Percentiles rank a stretch among this genome's conserved stretches.
Conservation (phyloP, 2,888 invertebrate genomes). For the Pachycephus smyrnensis region DNA sequence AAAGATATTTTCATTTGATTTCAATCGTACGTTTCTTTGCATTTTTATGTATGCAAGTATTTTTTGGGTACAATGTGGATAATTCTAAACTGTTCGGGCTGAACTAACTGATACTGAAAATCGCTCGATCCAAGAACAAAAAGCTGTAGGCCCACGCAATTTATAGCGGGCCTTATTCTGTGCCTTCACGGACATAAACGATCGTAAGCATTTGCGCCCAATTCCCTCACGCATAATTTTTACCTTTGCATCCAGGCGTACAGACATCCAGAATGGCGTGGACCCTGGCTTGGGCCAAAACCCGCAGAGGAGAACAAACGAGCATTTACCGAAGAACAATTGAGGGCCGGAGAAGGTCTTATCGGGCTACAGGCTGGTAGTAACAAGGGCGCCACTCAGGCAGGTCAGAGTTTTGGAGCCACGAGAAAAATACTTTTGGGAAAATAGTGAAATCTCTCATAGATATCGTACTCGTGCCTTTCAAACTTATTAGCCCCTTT, state of each 20-base stretch:
- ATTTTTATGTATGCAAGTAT: no score
- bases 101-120: no score
- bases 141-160: background rate
- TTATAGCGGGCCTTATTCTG: background rate
- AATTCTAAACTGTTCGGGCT: no score
- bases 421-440: constrained; percentile 84
- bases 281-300: constrained; percentile 84
- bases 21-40: background rate
- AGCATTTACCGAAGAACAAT: constrained; percentile 74
- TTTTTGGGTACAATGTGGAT: no score
- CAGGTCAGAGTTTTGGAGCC: constrained; percentile 89
- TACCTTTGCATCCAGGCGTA: constrained; percentile 72
- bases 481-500: no score
- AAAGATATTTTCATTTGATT: background rate
- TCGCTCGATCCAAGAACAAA: no score
- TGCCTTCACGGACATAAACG: background rate
- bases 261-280: constrained; percentile 86
- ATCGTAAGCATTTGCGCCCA: no score
- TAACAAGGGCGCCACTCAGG: constrained; percentile 86
- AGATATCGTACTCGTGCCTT: background rate
- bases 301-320: constrained; percentile 83
- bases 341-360: constrained; percentile 85
- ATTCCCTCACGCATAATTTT: background rate
- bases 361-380: constrained; percentile 91
- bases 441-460: constrained; percentile 68